phyloP scores from a whole-genome alignment of 2,888 invertebrate genomes.

The Hirtodrosophila alboralis region DNA sequence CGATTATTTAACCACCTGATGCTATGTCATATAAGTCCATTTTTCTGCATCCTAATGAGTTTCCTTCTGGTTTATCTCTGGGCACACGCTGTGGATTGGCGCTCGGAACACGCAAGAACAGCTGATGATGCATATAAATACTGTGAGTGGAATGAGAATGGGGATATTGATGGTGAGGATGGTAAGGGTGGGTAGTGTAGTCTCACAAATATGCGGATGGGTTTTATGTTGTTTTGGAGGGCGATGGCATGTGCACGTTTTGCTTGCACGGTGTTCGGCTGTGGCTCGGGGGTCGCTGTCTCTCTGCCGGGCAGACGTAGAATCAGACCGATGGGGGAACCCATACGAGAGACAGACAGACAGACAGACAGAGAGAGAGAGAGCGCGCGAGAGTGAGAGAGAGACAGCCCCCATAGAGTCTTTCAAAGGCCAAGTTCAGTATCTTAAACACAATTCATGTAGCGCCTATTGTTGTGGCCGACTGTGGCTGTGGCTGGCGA shows the following conservation, averaged over 20 bases:
- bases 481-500: constrained; percentile 26
- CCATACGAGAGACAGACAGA: constrained; percentile 21
- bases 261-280: constrained; percentile 25
- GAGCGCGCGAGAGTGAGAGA: constrained; percentile 23
- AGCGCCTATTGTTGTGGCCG: constrained; percentile 70
- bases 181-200: constrained; percentile 4
- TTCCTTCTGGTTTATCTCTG: constrained; percentile 17
- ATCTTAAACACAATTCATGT: constrained; percentile 71
- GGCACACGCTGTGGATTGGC: constrained; percentile 19
- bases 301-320: constrained; percentile 28
- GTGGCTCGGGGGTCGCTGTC: constrained; percentile 39
- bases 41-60: constrained; percentile 20
- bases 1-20: too few relatives aligned
- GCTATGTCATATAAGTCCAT: too few relatives aligned
- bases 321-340: constrained; percentile 20
- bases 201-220: constrained; percentile 46
- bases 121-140: constrained; percentile 62
- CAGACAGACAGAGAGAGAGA: constrained; percentile 26
- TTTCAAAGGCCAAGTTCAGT: constrained; percentile 75
- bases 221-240: constrained; percentile 43
- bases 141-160: constrained; percentile 31
- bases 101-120: constrained; percentile 54
- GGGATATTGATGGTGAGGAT: constrained; percentile 17
- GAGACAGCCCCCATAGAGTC: constrained; percentile 37
- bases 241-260: constrained; percentile 50